These are phyloP conservation scores for Drosophila picticornis DNA, from an alignment of 2,888 invertebrate genomes.

Conservation along the genomic window DNA sequence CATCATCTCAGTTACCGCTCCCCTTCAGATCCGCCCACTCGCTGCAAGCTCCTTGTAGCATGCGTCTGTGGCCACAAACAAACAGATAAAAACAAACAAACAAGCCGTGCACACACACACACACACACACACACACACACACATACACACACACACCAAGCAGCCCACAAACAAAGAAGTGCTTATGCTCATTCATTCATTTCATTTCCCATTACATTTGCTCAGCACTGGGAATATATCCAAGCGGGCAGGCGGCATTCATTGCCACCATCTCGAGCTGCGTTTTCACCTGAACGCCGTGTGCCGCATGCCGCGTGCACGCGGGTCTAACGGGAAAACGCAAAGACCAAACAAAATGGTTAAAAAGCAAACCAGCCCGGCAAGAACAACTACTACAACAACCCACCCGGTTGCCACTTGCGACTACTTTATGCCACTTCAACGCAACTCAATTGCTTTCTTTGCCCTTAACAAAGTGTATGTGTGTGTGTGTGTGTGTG, in stretches of 20 bases:
- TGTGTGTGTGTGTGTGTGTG: constrained; percentile 27
- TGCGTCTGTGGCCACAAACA: constrained; percentile 70
- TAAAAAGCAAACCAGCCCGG: constrained; percentile 73
- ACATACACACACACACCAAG: constrained; percentile 17
- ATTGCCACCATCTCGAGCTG: constrained; percentile 46
- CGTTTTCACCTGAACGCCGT: constrained; percentile 54
- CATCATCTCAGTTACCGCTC: constrained; percentile 65
- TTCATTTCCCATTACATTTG: constrained; percentile 80
- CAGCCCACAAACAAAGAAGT: constrained; percentile 64
- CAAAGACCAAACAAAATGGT: constrained; percentile 76
- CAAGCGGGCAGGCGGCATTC: constrained; percentile 24
- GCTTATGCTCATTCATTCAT: constrained; percentile 81
- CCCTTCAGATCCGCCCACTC: background rate
- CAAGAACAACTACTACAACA: constrained; percentile 30
- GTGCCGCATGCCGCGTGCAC: constrained; percentile 8
- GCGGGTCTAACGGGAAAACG: constrained; percentile 56
- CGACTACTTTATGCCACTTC: constrained; percentile 81
- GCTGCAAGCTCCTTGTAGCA: constrained; percentile 6
- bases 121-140: constrained; percentile 19
- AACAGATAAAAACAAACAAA: constrained; percentile 44
- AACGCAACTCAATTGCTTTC: constrained; percentile 80
- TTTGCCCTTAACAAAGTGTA: constrained; percentile 64
- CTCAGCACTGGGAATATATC: constrained; percentile 10
- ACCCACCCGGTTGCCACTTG: constrained; percentile 62
- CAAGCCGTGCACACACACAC: constrained; percentile 13